Base-by-base conservation (phyloP, 2,888 invertebrate genomes). In the Drosophila buzzatii region DNA sequence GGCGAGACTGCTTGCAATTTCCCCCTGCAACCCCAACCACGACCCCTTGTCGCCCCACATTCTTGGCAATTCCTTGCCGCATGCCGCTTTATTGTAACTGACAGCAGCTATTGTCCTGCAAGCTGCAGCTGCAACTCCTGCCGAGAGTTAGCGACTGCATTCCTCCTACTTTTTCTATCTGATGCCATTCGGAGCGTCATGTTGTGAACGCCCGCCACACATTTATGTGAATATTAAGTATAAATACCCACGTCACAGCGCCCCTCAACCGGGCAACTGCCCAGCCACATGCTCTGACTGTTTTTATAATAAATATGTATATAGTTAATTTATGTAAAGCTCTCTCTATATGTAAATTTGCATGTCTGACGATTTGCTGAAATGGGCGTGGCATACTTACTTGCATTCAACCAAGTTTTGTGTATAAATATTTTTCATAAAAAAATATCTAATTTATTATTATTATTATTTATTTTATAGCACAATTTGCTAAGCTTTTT, bases 61-160 rank as follows among this genome's bases (percentile, higher is more conserved):
- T 51, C 64, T 37, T 51, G 58, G 59, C 53, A 37, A 53, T 49
- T 49, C 47, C 66, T 47, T 44, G 51, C 45, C 65, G 62, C 57
- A 65, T 67, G 64, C 47, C 51, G 79, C 89, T 85, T 81, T 81
- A 83, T 85, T 85, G 85, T 81, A 66, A 73, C 64, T 85, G 85
- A 88, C 88, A 88, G 86, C 76, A 67, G 67, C 83, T 60, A 85
- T 85, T 85, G 88, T 85, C 73, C 88, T 88, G 62, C 35, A 51
- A 52, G 37, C 65, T 39, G 39, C 66, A 37, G 18, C 56, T 27
- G 20, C 27, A 59, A 64, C 79, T 79, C 65, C 79, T 69, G 76
- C 78, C 72, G 68, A 71, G 64, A 61, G 66, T 60, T 64, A 62
- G 53, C 78, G 72, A 65, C 59, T 81, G 73, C 81, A 76, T 81